Conservation (phyloP, 1,140 invertebrate genomes). For the Camponotus pennsylvanicus region DNA sequence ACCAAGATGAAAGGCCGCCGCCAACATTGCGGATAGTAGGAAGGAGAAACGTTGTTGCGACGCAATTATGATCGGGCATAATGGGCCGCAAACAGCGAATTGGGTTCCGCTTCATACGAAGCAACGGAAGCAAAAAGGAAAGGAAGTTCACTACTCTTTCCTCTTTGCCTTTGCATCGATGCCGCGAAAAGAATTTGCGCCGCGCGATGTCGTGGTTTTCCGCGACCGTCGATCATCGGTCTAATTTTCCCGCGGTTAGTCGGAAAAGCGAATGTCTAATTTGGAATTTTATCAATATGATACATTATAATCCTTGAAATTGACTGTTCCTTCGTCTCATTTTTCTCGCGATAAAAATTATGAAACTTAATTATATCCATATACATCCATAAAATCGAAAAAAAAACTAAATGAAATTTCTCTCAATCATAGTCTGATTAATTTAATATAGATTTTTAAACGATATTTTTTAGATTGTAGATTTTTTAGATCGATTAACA, state of each 20-base stretch:
- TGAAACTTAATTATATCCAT: not conserved
- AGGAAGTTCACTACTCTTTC: conserved; percentile 28
- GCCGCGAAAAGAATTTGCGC: conserved; percentile 6
- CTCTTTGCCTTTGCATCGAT: conserved; percentile 15
- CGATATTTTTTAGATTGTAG: not conserved
- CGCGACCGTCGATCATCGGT: not conserved
- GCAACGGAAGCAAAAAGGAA: conserved; percentile 57
- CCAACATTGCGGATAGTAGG: conserved; percentile 68
- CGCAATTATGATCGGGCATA: conserved; percentile 82
- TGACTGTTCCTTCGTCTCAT: not conserved
- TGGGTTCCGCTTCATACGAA: conserved; percentile 64
- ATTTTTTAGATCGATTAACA: not conserved
- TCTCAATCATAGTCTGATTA: not conserved
- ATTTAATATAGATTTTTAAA: not conserved
- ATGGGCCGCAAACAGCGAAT: conserved; percentile 80
- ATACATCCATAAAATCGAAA: not conserved
- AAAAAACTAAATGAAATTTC: not conserved
- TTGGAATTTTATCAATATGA: not conserved
- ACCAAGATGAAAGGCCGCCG: conserved; percentile 81
- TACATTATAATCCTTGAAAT: not conserved
- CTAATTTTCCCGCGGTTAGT: not conserved
- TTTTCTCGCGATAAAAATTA: not conserved
- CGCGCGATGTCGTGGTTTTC: conserved; percentile 15
- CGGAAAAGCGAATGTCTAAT: not conserved
- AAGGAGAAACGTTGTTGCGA: conserved; percentile 80